Evolutionary conservation across 2,797 vertebrate species (phyloP), one percentile per base, ranked within the genome.

Genomic region (Girardinus metallicus): DNA sequence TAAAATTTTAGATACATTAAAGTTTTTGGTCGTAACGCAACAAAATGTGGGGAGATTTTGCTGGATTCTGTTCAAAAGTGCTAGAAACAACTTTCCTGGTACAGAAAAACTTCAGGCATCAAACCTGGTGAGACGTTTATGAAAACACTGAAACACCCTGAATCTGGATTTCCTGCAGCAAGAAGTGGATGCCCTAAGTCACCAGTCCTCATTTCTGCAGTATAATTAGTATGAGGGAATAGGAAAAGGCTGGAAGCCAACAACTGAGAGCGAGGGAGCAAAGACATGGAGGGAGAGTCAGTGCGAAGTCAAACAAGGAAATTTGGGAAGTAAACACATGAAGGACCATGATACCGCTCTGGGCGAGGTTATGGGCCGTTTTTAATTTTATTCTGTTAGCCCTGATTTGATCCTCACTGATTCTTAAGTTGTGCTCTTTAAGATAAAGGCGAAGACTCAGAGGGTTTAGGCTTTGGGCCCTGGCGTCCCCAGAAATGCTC

Each of bases 301-400:
- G 79, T 47, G 77, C 2, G 6, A 79, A 85, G 86, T 83, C 78
- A 86, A 88, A 86, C 70, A 73, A 85, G 80, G 78, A 82, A 80
- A 88, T 76, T 82, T 64, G 57, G 80, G 57, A 71, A 74, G 80
- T 68, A 83, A 89, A 91, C 84, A 85, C 82, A 84, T 55, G 79
- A 85, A 78, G 83, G 76, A 85, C 79, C 84, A 82, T 62, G 79
- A 74, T 57, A 80, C 73, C 0, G 88, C 93, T 77, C 6, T 13
- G 16, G 88, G 93, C 43, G 16, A 88, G 84, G 80, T 77, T 90
- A 46, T 36, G 47, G 89, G 90, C 82, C 87, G 82, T 78, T 89
- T 91, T 88, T 83, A 83, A 82, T 88, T 82, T 78, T 88, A 47
- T 83, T 87, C 80, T 89, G 92, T 82, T 85, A 78, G 15, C 90